Conservation (phyloP, 2,113 vertebrate genomes). For the Equus przewalskii region DNA sequence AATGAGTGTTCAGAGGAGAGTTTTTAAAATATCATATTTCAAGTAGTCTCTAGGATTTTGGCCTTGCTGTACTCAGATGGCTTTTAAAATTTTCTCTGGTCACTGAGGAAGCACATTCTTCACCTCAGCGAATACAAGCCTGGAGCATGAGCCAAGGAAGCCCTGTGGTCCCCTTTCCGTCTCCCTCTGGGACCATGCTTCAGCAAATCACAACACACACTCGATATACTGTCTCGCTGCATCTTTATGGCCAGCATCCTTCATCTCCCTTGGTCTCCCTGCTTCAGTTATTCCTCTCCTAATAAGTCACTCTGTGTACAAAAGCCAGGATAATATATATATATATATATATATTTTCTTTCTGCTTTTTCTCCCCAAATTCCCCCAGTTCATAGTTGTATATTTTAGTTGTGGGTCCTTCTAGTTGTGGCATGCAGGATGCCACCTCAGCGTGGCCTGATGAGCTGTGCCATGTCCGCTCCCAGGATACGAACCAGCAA, state of each 20-base stretch:
- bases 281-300: background rate
- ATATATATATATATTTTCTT: too few relatives aligned
- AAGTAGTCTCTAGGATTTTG: background rate
- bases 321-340: background rate
- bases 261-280: too few relatives aligned
- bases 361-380: too few relatives aligned
- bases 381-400: too few relatives aligned
- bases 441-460: too few relatives aligned
- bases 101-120: background rate
- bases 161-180: fast-evolving
- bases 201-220: background rate
- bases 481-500: too few relatives aligned
- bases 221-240: background rate
- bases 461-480: too few relatives aligned
- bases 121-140: background rate
- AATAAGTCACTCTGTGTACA: background rate
- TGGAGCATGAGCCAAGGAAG: background rate
- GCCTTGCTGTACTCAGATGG: background rate
- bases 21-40: background rate
- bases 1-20: background rate
- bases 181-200: background rate
- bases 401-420: too few relatives aligned
- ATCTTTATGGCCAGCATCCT: background rate
- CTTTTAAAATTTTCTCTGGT: background rate
- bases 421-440: too few relatives aligned